phyloP scores from a whole-genome alignment of 2,888 invertebrate species.

The Nyleta sp. region DNA sequence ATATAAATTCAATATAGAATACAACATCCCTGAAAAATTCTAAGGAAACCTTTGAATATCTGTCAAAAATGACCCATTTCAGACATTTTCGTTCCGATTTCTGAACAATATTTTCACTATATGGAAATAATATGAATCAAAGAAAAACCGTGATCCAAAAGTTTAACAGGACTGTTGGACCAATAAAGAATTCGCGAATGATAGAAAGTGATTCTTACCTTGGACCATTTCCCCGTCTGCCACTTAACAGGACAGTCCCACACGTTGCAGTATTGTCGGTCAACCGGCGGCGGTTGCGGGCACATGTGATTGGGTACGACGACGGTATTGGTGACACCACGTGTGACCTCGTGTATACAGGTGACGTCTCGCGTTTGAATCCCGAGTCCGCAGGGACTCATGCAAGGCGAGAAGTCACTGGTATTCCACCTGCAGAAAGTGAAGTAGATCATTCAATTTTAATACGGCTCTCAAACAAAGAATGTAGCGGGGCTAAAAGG shows the following conservation, averaged over 20 bases:
- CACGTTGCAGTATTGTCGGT: conserved; percentile 95
- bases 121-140: no score
- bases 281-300: conserved; percentile 94
- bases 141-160: no score
- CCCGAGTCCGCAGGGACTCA: conserved; percentile 97
- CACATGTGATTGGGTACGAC: conserved; percentile 97
- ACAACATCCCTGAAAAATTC: no score
- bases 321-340: conserved; percentile 94
- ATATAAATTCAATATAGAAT: no score
- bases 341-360: conserved; percentile 93
- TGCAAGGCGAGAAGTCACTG: conserved; percentile 94
- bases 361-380: conserved; percentile 95
- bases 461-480: conserved; percentile 52
- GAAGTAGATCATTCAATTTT: conserved; percentile 57
- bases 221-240: conserved; percentile 94
- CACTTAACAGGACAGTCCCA: conserved; percentile 96
- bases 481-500: conserved; percentile 44
- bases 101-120: no score
- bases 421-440: conserved; percentile 89
- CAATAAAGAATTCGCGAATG: no score
- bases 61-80: no score
- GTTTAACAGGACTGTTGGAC: no score
- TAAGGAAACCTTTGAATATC: no score
- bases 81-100: no score
- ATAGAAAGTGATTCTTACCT: conserved; percentile 82